Percentiles rank a stretch among this genome's conserved stretches.
Evolutionary conservation across 2,888 invertebrate genomes (phyloP).

Genomic region (Lordiphosa fenestrarum): DNA sequence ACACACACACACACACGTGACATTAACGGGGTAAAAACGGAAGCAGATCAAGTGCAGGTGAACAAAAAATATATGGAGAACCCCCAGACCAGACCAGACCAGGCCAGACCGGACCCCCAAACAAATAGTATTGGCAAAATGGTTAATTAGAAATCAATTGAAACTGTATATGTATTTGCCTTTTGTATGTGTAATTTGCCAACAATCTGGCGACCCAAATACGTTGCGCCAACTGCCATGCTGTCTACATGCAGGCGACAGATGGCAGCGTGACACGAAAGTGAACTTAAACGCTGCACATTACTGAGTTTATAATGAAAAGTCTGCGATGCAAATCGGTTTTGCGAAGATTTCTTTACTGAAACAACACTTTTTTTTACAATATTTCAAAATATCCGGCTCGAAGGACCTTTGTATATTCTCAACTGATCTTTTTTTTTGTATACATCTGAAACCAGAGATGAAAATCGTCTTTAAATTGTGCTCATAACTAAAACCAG

Average conservation of each 20-base stretch:
- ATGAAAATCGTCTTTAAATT: no score
- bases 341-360: no score
- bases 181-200: conserved; percentile 33
- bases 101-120: conserved; percentile 2
- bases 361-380: no score
- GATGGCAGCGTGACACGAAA: no score
- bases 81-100: neutral
- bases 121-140: conserved; percentile 26
- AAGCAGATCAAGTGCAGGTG: conserved; percentile 61
- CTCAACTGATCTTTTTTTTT: no score
- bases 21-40: conserved; percentile 21
- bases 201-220: conserved; percentile 53
- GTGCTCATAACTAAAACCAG: no score
- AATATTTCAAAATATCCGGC: no score
- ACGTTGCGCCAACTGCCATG: conserved; percentile 29
- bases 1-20: conserved; percentile 5
- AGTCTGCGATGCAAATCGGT: no score
- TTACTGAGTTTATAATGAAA: no score
- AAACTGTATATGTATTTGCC: conserved; percentile 37
- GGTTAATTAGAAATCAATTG: conserved; percentile 69
- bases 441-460: no score
- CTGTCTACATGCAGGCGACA: conserved; percentile 1
- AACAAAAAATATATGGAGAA: conserved; percentile 7
- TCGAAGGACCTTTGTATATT: no score
- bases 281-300: no score